Conservation (phyloP, 2,888 invertebrate species). For the Sesia apiformis region DNA sequence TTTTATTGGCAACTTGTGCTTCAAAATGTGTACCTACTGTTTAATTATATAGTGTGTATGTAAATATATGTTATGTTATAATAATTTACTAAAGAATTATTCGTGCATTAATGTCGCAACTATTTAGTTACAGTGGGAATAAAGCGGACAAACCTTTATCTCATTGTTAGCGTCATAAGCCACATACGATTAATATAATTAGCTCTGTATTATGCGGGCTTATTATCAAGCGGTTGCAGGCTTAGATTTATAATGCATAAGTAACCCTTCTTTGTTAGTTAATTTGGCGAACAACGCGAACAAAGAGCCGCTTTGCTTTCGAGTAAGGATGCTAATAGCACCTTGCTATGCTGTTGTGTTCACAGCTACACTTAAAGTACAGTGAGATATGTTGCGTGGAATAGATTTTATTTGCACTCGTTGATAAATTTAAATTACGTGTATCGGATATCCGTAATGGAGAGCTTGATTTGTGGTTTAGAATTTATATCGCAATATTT, state of each 20-base stretch:
- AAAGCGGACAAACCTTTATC: conserved; percentile 4
- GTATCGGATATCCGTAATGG: too few species aligned
- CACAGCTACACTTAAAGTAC: background rate
- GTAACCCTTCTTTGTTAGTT: conserved; percentile 15
- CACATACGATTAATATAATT: conserved; percentile 24
- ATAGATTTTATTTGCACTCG: too few species aligned
- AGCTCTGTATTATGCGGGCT: conserved; percentile 18
- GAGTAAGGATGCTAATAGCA: background rate
- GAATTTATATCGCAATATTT: too few species aligned
- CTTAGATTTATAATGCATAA: conserved; percentile 24
- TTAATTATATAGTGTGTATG: too few species aligned
- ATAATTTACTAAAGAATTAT: too few species aligned
- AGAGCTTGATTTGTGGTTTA: too few species aligned
- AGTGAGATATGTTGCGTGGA: background rate
- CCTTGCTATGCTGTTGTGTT: background rate
- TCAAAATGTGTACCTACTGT: too few species aligned
- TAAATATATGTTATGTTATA: too few species aligned
- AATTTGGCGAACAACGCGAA: conserved; percentile 3
- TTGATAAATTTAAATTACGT: too few species aligned
- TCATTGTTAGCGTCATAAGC: conserved; percentile 13
- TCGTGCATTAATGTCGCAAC: too few species aligned
- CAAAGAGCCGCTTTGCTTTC: background rate
- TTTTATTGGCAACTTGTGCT: too few species aligned
- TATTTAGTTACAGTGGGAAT: background rate
- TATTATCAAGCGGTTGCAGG: conserved; percentile 14